Evolutionary conservation across 2,888 invertebrate species (phyloP).

Genomic region (Acleris emargana): DNA sequence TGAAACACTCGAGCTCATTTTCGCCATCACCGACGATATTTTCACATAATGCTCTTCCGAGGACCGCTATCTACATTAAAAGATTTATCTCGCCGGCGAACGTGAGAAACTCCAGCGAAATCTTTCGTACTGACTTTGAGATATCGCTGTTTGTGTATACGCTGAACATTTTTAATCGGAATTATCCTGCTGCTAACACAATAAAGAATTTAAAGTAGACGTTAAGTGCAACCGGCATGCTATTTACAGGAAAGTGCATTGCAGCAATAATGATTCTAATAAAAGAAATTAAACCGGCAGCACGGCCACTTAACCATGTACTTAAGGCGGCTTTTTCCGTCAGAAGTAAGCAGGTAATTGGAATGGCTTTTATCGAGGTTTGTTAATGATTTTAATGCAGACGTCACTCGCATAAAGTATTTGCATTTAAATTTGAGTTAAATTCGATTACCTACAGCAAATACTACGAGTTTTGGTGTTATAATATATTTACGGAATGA

Average conservation of each 20-base stretch:
- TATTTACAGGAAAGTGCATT: slow-evolving; percentile 30
- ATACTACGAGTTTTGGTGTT: too few species aligned
- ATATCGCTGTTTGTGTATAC: slow-evolving; percentile 26
- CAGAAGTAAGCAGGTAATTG: slow-evolving; percentile 1
- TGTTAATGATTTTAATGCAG: slow-evolving; percentile 8
- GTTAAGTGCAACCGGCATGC: slow-evolving; percentile 28
- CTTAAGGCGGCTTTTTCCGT: slow-evolving; percentile 3
- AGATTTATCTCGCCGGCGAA: slow-evolving; percentile 67
- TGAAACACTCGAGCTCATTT: slow-evolving; percentile 63
- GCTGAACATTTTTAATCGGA: slow-evolving; percentile 25
- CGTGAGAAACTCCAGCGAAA: slow-evolving; percentile 30
- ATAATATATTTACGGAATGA: too few species aligned
- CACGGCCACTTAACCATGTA: neutral
- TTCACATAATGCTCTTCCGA: slow-evolving; percentile 64
- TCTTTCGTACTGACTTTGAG: slow-evolving; percentile 23
- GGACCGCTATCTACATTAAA: slow-evolving; percentile 58
- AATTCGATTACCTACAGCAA: neutral
- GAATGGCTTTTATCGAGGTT: neutral
- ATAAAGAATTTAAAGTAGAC: slow-evolving; percentile 26
- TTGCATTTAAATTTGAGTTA: neutral
- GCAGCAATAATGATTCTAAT: slow-evolving; percentile 29
- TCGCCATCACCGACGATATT: slow-evolving; percentile 59
- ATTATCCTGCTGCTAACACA: slow-evolving; percentile 25
- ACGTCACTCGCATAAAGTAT: neutral
- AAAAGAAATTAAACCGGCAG: slow-evolving; percentile 16